phyloP scores from a whole-genome alignment of 2,797 vertebrate species.

The Leucoraja ocellata region DNA sequence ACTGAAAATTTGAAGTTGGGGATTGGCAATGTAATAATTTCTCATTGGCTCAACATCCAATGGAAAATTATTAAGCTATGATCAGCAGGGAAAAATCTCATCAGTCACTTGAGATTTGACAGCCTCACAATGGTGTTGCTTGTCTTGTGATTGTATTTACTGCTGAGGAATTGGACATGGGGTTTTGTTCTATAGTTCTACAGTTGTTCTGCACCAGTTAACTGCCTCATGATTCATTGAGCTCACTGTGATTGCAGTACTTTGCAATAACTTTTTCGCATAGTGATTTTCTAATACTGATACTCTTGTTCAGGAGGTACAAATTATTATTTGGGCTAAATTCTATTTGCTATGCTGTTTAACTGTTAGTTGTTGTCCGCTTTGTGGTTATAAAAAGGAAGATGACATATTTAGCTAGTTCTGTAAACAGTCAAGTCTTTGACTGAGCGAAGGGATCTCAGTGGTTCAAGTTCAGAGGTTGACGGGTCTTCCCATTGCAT shows the following conservation, averaged over 20 bases:
- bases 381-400: neutral
- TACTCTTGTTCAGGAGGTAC: neutral
- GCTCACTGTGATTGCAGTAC: neutral
- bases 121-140: neutral
- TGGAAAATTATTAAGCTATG: neutral
- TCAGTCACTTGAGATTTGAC: neutral
- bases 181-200: neutral
- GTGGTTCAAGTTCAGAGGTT: neutral
- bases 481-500: too few species aligned
- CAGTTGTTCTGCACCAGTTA: slow-evolving; percentile 8
- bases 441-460: neutral
- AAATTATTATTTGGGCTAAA: neutral
- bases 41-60: neutral
- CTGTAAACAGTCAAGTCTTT: neutral
- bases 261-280: neutral
- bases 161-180: neutral
- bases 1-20: neutral
- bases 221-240: neutral
- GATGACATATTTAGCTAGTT: neutral
- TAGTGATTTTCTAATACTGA: neutral
- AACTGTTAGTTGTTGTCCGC: neutral
- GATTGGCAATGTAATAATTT: neutral
- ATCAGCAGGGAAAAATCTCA: neutral
- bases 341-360: neutral
- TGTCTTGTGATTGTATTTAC: neutral